Evolutionary conservation across 1,140 invertebrate species (phyloP), one percentile per base, ranked within the genome.

Genomic region (Galendromus occidentalis): DNA sequence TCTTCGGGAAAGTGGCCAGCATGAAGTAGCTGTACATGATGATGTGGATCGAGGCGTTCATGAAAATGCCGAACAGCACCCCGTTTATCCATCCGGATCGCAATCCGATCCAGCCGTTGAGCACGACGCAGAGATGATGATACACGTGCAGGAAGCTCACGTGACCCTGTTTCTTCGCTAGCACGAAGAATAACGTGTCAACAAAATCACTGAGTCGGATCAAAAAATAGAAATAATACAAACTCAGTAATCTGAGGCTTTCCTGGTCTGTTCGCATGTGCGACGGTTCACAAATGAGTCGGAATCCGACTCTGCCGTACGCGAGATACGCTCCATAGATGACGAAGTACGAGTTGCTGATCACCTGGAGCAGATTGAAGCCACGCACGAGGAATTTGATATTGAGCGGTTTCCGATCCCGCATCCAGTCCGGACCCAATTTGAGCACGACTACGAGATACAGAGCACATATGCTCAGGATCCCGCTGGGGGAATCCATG

Each of bases 1-100:
- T 70, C 7, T 70, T 65, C 7, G 74, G 73, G 30, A 66, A 65
- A n/a, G 74, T 74, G 20, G 75, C 64, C 20, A 73, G 72, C 14
- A 69, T 72, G 67, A 76, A 77, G 68, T 76, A 76, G 0, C 70
- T 59, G 66, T 77, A 77, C 75, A 77, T 76, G 42, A 75, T 70
- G 39, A 75, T 69, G 68, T 75, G 74, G 28, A 76, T 69, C 42
- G 73, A 69, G 1, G 71, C 72, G 71, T 76, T 75, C 66, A 76
- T 64, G 67, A 72, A 66, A 64, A 71, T 25, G 12, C 51, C 45
- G 14, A 33, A 29, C 22, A 20, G 14, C 12, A 25, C 14, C 6
- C 51, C 51, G 22, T 59, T n/a, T 4, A 59, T 59, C 51, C 22
- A 25, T 17, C 51, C 51, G 17, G 25, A 33, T 17, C 51, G 22